Conservation (phyloP, 2,797 vertebrate genomes). For the Propithecus perrieri region DNA sequence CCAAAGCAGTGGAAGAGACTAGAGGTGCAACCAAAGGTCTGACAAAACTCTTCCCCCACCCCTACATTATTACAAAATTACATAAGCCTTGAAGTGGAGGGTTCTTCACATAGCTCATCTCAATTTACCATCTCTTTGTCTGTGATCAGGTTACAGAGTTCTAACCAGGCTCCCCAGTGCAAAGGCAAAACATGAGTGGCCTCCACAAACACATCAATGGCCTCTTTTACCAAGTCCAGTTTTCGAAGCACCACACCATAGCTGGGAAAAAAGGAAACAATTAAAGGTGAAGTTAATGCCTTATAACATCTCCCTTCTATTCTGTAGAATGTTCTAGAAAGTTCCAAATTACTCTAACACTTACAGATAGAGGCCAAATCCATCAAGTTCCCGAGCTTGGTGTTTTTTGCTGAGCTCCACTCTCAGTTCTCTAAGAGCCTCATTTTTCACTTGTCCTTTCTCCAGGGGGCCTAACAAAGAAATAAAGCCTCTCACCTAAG, state of each 20-base stretch:
- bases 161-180: constrained; percentile 99
- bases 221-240: constrained; percentile 96
- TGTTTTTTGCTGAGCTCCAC: constrained; percentile 99
- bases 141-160: constrained; percentile 98
- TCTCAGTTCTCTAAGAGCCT: constrained; percentile 94
- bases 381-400: constrained; percentile 94
- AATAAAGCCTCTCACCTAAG: constrained; percentile 34
- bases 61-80: constrained; percentile 7
- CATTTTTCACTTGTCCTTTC: constrained; percentile 98
- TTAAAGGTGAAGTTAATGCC: neutral
- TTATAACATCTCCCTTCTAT: neutral
- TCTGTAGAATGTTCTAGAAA: neutral
- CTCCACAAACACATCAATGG: constrained; percentile 97
- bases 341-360: constrained; percentile 60
- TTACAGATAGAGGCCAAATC: constrained; percentile 98
- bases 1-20: neutral
- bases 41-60: neutral
- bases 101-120: constrained; percentile 2
- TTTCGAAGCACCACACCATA: constrained; percentile 98
- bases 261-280: constrained; percentile 80
- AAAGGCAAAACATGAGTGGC: constrained; percentile 95
- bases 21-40: neutral
- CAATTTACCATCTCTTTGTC: constrained; percentile 96
- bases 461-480: constrained; percentile 93
- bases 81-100: neutral